Conservation (phyloP, 2,888 invertebrate genomes). For the Candidula unifasciata region DNA sequence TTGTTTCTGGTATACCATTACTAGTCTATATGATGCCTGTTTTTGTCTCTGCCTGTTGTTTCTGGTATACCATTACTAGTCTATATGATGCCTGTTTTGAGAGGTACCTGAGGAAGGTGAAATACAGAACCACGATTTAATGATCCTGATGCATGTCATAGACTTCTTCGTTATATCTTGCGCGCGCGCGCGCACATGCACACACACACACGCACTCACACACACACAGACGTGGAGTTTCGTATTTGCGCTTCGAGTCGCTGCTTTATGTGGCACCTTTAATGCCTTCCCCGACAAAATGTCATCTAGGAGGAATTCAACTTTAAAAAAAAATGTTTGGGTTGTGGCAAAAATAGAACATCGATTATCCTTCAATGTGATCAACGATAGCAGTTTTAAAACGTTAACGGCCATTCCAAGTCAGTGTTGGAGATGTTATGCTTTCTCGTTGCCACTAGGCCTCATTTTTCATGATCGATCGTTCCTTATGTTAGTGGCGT, state of each 20-base stretch:
- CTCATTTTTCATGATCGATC: slow-evolving; percentile 19
- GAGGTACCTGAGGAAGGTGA: too few species aligned
- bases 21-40: too few species aligned
- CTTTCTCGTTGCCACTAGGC: not conserved
- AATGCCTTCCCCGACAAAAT: not conserved
- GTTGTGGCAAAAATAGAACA: not conserved
- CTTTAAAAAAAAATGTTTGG: not conserved
- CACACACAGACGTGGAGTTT: too few species aligned
- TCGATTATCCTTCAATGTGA: slow-evolving; percentile 24
- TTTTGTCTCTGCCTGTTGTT: too few species aligned
- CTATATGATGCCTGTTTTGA: too few species aligned
- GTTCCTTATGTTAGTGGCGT: not conserved
- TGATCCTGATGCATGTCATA: too few species aligned
- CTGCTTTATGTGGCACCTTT: not conserved
- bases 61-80: too few species aligned
- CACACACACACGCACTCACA: too few species aligned
- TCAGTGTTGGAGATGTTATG: slow-evolving; percentile 10
- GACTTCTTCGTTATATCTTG: too few species aligned
- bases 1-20: too few species aligned
- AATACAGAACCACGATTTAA: too few species aligned
- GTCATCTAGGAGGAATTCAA: not conserved
- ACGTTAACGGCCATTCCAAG: slow-evolving; percentile 9
- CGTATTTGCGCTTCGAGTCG: not conserved
- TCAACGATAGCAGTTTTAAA: slow-evolving; percentile 25
- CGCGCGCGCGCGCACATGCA: too few species aligned